Conservation (phyloP, 1,140 invertebrate species). For the Bombus superbus region DNA sequence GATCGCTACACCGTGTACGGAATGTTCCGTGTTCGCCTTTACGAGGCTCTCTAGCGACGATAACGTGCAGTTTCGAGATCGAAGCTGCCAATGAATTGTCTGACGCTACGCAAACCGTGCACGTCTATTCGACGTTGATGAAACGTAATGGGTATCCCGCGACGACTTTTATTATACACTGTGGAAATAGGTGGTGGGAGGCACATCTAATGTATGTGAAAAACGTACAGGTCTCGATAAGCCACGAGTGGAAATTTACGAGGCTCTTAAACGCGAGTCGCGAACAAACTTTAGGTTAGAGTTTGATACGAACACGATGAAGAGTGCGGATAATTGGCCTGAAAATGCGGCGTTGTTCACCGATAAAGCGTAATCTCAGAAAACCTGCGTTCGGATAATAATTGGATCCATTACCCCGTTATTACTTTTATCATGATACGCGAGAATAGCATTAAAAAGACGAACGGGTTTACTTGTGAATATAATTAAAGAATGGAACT, state of each 20-base stretch:
- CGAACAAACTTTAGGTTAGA: not conserved
- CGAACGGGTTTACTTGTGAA: not conserved
- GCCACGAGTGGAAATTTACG: not conserved
- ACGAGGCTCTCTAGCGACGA: not conserved
- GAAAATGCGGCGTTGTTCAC: not conserved
- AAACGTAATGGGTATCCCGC: slow-evolving; percentile 6
- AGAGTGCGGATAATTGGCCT: not conserved
- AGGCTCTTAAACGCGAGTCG: not conserved
- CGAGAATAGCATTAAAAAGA: not conserved
- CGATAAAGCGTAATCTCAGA: slow-evolving; percentile 8
- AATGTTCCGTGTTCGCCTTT: too few species aligned
- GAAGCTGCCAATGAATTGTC: not conserved
- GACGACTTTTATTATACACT: slow-evolving; percentile 17
- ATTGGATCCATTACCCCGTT: not conserved
- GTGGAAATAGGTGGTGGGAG: too few species aligned
- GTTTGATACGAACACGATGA: not conserved
- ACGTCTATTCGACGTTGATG: slow-evolving; percentile 11
- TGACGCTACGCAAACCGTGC: not conserved
- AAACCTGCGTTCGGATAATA: not conserved
- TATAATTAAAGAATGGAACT: too few species aligned
- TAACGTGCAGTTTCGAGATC: not conserved
- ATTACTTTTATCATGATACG: not conserved
- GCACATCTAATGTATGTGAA: not conserved
- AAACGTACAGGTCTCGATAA: slow-evolving; percentile 15
- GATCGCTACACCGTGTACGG: not conserved